These are phyloP conservation scores for Polyommatus icarus DNA, from an alignment of 2,888 invertebrate species.

Conservation along the genomic window DNA sequence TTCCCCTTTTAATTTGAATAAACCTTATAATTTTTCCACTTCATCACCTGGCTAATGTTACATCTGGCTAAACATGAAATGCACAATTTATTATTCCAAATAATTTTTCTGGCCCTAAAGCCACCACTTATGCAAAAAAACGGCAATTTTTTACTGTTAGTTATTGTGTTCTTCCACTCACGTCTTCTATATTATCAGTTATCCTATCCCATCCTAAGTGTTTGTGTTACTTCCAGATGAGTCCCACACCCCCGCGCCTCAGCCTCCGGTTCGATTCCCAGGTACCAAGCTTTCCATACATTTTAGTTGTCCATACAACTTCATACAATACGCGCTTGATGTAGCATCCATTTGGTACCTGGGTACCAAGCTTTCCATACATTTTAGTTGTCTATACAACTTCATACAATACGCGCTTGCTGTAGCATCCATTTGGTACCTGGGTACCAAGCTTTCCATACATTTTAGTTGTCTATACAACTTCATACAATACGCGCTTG, in stretches of 20 bases:
- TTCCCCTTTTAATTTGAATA: too few species aligned
- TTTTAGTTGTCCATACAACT: slow-evolving; percentile 37
- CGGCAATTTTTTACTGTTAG: too few species aligned
- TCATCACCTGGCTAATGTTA: too few species aligned
- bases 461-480: neutral
- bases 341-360: neutral
- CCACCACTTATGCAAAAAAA: too few species aligned
- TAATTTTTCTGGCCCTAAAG: too few species aligned
- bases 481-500: neutral
- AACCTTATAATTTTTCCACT: too few species aligned
- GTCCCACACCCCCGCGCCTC: slow-evolving; percentile 76
- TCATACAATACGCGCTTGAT: slow-evolving; percentile 37
- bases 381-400: neutral
- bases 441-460: too few species aligned
- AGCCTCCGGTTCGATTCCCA: slow-evolving; percentile 79
- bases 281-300: slow-evolving; percentile 60
- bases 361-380: neutral
- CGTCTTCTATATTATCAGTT: slow-evolving; percentile 44
- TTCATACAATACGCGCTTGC: neutral
- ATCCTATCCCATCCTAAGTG: slow-evolving; percentile 68
- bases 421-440: too few species aligned
- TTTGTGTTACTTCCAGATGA: slow-evolving; percentile 80
- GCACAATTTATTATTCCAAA: too few species aligned
- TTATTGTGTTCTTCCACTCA: neutral
- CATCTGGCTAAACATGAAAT: too few species aligned